Evolutionary conservation across 2,888 invertebrate species (phyloP).

Genomic region (Loripinus fragilis): DNA sequence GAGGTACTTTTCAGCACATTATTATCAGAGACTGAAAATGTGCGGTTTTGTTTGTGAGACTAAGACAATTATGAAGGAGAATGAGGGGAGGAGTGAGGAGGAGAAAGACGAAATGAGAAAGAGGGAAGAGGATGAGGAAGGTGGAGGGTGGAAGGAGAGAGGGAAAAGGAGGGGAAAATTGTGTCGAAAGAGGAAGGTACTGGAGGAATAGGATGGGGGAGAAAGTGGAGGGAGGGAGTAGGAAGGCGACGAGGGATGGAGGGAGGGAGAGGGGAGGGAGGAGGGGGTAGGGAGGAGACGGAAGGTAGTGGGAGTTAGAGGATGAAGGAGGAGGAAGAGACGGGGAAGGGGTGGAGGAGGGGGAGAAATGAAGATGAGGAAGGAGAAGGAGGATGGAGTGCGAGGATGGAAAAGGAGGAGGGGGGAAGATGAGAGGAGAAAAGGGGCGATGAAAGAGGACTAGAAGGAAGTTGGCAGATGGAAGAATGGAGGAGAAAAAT

Average conservation of each 20-base stretch:
- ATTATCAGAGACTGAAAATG: no score
- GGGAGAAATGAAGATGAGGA: neutral
- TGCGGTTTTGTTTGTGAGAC: no score
- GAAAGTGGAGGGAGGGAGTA: slow-evolving; percentile 11
- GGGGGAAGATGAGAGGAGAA: slow-evolving; percentile 19
- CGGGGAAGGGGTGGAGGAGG: slow-evolving; percentile 20
- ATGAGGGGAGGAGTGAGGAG: slow-evolving; percentile 15
- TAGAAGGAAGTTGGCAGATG: neutral
- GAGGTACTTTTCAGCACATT: no score
- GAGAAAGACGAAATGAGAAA: slow-evolving; percentile 14
- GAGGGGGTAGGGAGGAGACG: slow-evolving; percentile 5
- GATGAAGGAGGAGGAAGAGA: slow-evolving; percentile 12
- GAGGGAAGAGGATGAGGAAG: neutral
- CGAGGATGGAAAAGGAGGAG: slow-evolving; percentile 7
- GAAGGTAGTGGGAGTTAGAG: neutral
- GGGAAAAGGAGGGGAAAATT: slow-evolving; percentile 3
- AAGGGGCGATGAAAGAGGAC: neutral
- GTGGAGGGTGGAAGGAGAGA: neutral
- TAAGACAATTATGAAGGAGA: no score
- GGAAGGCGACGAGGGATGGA: slow-evolving; percentile 13
- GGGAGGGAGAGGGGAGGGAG: no score
- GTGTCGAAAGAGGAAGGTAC: slow-evolving; percentile 4
- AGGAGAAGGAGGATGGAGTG: neutral
- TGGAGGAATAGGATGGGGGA: slow-evolving; percentile 12
- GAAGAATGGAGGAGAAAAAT: slow-evolving; percentile 5